phyloP scores from a whole-genome alignment of 1,140 invertebrate genomes.

The Daktulosphaira vitifoliae region DNA sequence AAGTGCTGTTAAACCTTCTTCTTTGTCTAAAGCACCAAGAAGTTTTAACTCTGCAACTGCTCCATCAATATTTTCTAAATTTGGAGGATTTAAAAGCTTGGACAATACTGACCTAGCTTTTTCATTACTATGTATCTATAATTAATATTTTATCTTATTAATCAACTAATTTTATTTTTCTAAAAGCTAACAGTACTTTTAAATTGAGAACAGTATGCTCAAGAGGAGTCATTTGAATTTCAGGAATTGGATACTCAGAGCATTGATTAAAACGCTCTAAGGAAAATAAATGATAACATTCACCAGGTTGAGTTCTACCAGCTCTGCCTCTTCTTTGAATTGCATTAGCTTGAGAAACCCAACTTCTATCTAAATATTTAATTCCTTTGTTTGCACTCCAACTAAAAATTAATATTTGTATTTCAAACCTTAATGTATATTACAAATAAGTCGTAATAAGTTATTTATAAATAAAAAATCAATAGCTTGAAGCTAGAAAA shows the following conservation, averaged over 20 bases:
- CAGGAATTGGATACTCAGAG: slow-evolving; percentile 49
- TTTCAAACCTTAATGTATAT: no score
- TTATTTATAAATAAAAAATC: no score
- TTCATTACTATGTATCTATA: slow-evolving; percentile 44
- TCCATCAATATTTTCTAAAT: slow-evolving; percentile 42
- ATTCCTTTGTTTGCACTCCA: slow-evolving; percentile 41
- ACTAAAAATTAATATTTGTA: slow-evolving; percentile 36
- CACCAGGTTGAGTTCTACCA: slow-evolving; percentile 61
- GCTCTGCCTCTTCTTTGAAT: slow-evolving; percentile 58
- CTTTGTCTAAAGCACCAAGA: slow-evolving; percentile 48
- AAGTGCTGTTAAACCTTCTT: slow-evolving; percentile 51
- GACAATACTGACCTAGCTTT: slow-evolving; percentile 48
- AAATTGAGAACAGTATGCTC: slow-evolving; percentile 55
- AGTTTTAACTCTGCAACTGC: slow-evolving; percentile 49
- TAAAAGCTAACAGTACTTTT: slow-evolving; percentile 48
- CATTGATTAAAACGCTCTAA: slow-evolving; percentile 46
- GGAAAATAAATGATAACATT: slow-evolving; percentile 68
- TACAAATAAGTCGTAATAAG: no score
- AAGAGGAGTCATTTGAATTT: slow-evolving; percentile 53
- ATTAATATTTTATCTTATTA: not conserved
- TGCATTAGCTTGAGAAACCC: slow-evolving; percentile 54
- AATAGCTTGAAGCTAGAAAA: no score
- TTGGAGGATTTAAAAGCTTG: slow-evolving; percentile 51
- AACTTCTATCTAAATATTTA: slow-evolving; percentile 42
- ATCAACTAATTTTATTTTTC: not conserved